phyloP scores from a whole-genome alignment of 2,797 vertebrate genomes.

The Micrastur ruficollis region DNA sequence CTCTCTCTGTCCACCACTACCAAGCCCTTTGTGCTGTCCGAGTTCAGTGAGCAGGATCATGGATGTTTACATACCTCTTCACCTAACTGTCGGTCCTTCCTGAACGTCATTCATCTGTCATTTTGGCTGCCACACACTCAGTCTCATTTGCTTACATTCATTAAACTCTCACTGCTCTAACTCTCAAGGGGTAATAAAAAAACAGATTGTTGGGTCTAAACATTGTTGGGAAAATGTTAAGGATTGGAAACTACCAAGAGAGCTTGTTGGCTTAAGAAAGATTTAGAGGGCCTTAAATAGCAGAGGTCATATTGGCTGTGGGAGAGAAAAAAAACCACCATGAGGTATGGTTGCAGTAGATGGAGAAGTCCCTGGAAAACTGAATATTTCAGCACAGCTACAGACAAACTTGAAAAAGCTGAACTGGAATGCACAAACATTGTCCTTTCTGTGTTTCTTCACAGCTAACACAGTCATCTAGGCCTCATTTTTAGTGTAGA shows the following conservation, averaged over 20 bases:
- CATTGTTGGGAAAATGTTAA: neutral
- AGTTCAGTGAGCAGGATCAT: neutral
- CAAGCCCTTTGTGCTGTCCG: neutral
- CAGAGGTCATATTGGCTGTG: neutral
- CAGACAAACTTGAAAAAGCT: neutral
- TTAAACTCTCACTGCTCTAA: neutral
- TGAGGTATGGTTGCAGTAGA: neutral
- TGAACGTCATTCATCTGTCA: neutral
- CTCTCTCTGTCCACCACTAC: neutral
- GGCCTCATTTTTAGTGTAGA: neutral
- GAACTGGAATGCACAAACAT: neutral
- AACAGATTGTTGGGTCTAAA: neutral
- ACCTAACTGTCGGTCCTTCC: neutral
- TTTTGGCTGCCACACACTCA: neutral
- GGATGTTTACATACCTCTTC: neutral
- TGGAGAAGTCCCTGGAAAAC: conserved; percentile 2
- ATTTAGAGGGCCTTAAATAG: conserved; percentile 13
- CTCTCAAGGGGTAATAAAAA: neutral
- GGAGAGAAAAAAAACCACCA: neutral
- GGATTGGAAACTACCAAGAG: neutral
- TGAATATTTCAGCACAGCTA: neutral
- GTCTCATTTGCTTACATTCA: neutral
- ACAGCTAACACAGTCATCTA: neutral
- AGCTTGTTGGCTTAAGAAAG: neutral
- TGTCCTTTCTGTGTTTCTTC: neutral